phyloP scores from a whole-genome alignment of 2,888 invertebrate genomes.

The Chymomyza caudatula region DNA sequence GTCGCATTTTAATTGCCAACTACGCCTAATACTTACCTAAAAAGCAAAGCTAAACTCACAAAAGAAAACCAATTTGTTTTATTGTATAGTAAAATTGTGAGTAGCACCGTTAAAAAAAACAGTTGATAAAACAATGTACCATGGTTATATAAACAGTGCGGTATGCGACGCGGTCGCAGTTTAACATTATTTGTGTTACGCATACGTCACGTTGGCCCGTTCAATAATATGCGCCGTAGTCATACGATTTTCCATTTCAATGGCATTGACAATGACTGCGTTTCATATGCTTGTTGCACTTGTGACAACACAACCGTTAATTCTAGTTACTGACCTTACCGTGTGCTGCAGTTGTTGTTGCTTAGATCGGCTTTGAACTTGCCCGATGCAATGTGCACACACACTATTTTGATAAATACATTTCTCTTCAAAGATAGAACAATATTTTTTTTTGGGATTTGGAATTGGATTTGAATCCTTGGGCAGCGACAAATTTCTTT shows the following conservation, averaged over 20 bases:
- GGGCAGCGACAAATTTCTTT: too few species aligned
- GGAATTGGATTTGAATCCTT: too few species aligned
- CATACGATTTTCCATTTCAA: constrained; percentile 22
- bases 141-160: background rate
- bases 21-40: constrained; percentile 40
- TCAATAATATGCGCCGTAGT: background rate
- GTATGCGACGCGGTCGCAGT: background rate
- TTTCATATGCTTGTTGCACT: constrained; percentile 30
- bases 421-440: too few species aligned
- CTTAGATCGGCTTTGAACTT: constrained; percentile 55
- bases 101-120: constrained; percentile 30
- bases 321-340: constrained; percentile 25
- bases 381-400: constrained; percentile 16
- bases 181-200: constrained; percentile 23
- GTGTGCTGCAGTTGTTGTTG: constrained; percentile 26
- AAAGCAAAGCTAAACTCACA: constrained; percentile 27
- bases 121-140: constrained; percentile 57
- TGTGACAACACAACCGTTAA: constrained; percentile 45
- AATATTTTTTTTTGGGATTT: too few species aligned
- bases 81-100: constrained; percentile 21
- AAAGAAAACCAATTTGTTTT: constrained; percentile 29
- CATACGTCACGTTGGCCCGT: constrained; percentile 35
- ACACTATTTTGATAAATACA: too few species aligned
- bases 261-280: constrained; percentile 2
- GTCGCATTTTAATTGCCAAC: constrained; percentile 18